phyloP scores from a whole-genome alignment of 2,797 vertebrate species.

The Acanthornis magna region DNA sequence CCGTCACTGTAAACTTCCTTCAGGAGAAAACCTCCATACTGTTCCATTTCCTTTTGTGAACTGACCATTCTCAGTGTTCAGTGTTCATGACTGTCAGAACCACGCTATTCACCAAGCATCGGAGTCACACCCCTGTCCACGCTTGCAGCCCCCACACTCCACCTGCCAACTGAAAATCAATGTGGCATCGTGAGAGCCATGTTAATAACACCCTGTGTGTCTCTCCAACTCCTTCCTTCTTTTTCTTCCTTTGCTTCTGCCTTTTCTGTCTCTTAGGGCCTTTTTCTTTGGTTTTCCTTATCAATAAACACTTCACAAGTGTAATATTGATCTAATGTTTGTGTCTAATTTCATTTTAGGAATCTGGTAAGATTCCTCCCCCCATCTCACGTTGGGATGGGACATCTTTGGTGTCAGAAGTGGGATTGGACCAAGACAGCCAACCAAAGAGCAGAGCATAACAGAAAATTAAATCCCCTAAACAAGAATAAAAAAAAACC shows the following conservation, averaged over 20 bases:
- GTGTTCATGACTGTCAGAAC: too few species aligned
- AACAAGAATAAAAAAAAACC: background rate
- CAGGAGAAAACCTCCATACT: too few species aligned
- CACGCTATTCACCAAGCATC: too few species aligned
- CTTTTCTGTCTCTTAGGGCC: background rate
- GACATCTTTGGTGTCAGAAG: background rate
- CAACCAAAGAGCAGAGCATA: background rate
- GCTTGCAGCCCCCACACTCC: too few species aligned
- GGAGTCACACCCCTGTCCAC: too few species aligned
- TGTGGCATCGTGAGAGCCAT: background rate
- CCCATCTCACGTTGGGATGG: background rate
- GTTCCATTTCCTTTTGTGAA: too few species aligned
- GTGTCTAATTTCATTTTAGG: background rate
- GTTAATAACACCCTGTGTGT: background rate
- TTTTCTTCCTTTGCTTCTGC: background rate
- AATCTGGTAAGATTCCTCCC: background rate
- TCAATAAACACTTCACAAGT: rapidly evolving
- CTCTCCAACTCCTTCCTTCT: too few species aligned
- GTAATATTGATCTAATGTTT: background rate
- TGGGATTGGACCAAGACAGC: background rate
- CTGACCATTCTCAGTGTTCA: too few species aligned
- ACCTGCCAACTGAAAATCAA: background rate
- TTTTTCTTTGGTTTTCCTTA: too few species aligned
- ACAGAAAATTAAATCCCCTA: background rate
- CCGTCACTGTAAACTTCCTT: too few species aligned